Evolutionary conservation across 2,888 invertebrate genomes (phyloP).

Genomic region (Synergus itoensis): DNA sequence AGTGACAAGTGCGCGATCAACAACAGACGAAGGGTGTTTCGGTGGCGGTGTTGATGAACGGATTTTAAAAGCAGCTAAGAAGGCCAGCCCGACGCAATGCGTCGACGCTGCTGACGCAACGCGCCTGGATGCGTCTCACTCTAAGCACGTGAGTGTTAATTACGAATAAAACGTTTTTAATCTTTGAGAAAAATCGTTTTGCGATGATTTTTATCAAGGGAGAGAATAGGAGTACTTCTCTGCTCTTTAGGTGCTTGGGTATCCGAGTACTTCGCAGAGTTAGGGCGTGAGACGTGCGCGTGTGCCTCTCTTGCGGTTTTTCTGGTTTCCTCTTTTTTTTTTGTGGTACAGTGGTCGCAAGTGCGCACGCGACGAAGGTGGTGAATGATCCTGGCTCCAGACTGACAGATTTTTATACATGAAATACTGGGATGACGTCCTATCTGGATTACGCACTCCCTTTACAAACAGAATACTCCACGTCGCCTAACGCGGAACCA

Average conservation of each 20-base stretch:
- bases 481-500: conserved; percentile 67
- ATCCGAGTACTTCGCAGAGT: conserved; percentile 36
- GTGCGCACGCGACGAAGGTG: conserved; percentile 59
- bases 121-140: conserved; percentile 85
- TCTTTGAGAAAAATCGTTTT: conserved; percentile 19
- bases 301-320: conserved; percentile 44
- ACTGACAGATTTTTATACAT: conserved; percentile 61
- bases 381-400: conserved; percentile 63
- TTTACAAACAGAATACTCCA: conserved; percentile 64
- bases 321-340: conserved; percentile 44
- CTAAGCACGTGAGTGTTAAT: conserved; percentile 82
- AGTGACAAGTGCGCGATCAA: conserved; percentile 54
- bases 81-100: conserved; percentile 78
- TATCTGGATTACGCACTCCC: conserved; percentile 66
- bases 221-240: conserved; percentile 1
- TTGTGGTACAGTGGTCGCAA: conserved; percentile 43
- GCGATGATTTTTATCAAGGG: conserved; percentile 1
- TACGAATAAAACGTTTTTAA: conserved; percentile 37
- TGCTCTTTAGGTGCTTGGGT: conserved; percentile 9
- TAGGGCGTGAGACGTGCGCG: conserved; percentile 41
- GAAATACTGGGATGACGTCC: conserved; percentile 67
- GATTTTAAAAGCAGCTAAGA: conserved; percentile 76
- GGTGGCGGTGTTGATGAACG: conserved; percentile 67
- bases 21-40: conserved; percentile 50
- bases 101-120: conserved; percentile 79